Evolutionary conservation across 2,113 vertebrate species (phyloP).

Genomic region (Neotragus moschatus): DNA sequence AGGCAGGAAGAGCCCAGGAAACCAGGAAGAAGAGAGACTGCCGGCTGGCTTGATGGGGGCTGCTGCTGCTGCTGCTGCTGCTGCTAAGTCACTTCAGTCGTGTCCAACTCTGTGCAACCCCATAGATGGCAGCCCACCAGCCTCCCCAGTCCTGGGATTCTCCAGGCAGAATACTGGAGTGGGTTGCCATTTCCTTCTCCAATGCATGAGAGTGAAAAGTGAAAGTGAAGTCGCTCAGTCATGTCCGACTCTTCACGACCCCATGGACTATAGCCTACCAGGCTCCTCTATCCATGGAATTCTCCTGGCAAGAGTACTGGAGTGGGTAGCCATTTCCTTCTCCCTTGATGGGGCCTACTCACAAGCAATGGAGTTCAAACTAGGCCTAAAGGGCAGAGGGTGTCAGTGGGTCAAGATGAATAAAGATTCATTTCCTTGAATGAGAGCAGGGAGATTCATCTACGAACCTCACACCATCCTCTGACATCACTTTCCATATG

Average conservation of each 20-base stretch:
- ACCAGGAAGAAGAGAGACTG: background rate
- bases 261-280: background rate
- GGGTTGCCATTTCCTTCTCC: background rate
- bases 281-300: background rate
- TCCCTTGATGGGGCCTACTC: background rate
- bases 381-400: background rate
- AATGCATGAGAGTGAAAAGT: background rate
- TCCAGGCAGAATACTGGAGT: background rate
- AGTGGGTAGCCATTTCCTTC: background rate
- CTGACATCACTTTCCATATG: background rate
- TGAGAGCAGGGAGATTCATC: background rate
- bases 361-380: background rate
- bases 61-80: background rate
- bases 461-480: background rate
- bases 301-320: background rate
- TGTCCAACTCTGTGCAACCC: background rate
- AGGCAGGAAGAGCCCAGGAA: background rate
- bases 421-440: background rate
- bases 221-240: background rate
- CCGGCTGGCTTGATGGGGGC: rapidly evolving
- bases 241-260: rapidly evolving
- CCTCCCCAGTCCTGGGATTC: background rate
- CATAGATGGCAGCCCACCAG: background rate
- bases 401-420: background rate
- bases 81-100: background rate